Evolutionary conservation across 2,888 invertebrate species (phyloP).

Genomic region (Lochmaea crataegi): DNA sequence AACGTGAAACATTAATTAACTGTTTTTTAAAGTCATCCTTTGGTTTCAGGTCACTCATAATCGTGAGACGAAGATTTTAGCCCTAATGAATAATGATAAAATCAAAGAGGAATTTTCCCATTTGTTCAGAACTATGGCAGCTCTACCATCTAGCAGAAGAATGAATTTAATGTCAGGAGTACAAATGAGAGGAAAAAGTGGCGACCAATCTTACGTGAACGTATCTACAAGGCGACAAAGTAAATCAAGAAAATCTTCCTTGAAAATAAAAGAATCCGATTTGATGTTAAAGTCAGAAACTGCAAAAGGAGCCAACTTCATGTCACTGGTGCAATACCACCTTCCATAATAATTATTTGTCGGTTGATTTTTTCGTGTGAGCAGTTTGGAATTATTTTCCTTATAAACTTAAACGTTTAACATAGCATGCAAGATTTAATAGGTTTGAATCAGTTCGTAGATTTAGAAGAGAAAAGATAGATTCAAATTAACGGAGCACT

Average conservation of each 20-base stretch:
- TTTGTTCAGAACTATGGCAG: slow-evolving; percentile 64
- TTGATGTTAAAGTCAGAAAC: neutral
- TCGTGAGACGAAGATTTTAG: slow-evolving; percentile 63
- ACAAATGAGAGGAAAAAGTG: neutral
- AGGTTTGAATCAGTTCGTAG: neutral
- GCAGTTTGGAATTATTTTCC: neutral
- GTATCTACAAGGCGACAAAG: neutral
- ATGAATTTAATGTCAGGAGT: slow-evolving; percentile 65
- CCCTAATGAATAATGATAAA: slow-evolving; percentile 61
- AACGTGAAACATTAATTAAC: neutral
- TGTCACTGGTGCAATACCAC: slow-evolving; percentile 25
- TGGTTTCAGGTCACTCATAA: slow-evolving; percentile 54
- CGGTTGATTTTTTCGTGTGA: neutral
- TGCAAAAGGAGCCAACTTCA: slow-evolving; percentile 19
- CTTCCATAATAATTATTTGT: neutral
- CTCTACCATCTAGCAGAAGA: slow-evolving; percentile 63
- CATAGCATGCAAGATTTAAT: neutral
- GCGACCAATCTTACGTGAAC: neutral
- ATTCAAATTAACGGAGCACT: too few species aligned
- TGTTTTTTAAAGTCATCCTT: neutral
- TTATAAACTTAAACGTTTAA: neutral
- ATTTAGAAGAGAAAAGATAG: too few species aligned
- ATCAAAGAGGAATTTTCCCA: slow-evolving; percentile 63
- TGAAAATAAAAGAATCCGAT: neutral
- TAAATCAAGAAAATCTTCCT: neutral